A percentile compares a stretch with the other conserved stretches of the same genome.
Evolutionary conservation across 1,140 invertebrate species (phyloP).

Genomic region (Sesamia nonagrioides): DNA sequence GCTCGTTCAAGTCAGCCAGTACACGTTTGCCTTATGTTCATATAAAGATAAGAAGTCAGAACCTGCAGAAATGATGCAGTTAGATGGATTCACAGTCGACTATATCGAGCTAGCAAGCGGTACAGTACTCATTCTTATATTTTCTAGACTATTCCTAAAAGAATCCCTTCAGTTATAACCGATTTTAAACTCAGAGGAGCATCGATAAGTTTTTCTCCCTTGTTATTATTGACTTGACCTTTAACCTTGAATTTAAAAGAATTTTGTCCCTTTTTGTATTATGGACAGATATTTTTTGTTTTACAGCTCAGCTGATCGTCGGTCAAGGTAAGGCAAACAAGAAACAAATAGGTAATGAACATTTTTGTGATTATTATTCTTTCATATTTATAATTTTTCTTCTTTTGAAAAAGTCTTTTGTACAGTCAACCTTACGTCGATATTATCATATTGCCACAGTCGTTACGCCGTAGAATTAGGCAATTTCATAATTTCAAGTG

Average conservation of each 20-base stretch:
- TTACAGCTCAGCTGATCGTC: conserved; percentile 95
- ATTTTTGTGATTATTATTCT: conserved; percentile 48
- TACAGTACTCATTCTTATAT: conserved; percentile 67
- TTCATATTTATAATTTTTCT: conserved; percentile 14
- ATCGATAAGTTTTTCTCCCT: not conserved
- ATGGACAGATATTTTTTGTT: conserved; percentile 58
- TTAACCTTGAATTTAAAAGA: not conserved
- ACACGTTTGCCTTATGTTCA: conserved; percentile 99
- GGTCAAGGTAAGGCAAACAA: conserved; percentile 91
- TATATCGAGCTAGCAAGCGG: conserved; percentile 98
- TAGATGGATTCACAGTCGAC: conserved; percentile 99
- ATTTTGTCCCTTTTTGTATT: not conserved
- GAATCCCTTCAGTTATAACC: not conserved
- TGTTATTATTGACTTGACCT: not conserved
- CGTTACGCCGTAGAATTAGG: not conserved
- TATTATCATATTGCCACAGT: not conserved
- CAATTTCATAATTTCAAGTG: not conserved
- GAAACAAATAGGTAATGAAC: conserved; percentile 49
- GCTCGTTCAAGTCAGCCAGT: conserved; percentile 99
- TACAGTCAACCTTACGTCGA: not conserved
- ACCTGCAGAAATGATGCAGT: conserved; percentile 99
- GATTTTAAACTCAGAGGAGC: not conserved
- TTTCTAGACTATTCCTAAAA: not conserved
- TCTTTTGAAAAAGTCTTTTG: conserved; percentile 1
- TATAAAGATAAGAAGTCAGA: conserved; percentile 99